Base-by-base conservation (phyloP, 1,140 invertebrate species). In the Penaeus chinensis region DNA sequence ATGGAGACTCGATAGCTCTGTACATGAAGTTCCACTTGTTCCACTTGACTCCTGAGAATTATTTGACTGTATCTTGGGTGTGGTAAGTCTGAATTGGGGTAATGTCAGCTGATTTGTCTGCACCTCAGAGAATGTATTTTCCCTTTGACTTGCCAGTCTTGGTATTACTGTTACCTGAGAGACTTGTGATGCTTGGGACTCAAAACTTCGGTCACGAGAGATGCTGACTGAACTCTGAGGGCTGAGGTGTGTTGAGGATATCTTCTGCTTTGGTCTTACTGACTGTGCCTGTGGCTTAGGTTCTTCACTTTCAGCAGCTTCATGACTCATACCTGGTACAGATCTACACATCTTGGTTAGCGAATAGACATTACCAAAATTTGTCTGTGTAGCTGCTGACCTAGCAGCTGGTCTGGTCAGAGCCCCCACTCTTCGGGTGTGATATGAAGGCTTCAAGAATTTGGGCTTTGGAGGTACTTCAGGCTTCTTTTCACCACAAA, bases 151-250 rank as follows among this genome's bases (percentile, higher is more conserved):
- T 27, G 20, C 22, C 11, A 78, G 27, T 60, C 79, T 85, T 24
- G 77, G 77, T 13, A 89, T 79, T 32, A 89, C 83, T 7, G 88
- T 89, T 47, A 89, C 84, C 42, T 89, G 88, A 27, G 88, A 89
- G 27, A 89, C 54, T 37, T 89, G 88, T n/a, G 88, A 89, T 32
- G 61, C 83, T 61, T 89, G 88, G 22, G 88, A 89, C 61, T 89
- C 88, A 82, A 89, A 89, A 77, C 88, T 89, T 61, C 78, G 78
- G 63, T 89, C 84, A 37, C 88, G 78, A 32, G 83, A 82, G 42
- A 89, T 82, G 79, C 66, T 77, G 24, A 76, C 24, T 22, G 79
- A 76, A 47, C 78, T 42, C 27, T 83, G 86, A 13, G 81, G 80
- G 27, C 71, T 82, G 22, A 82, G 74, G 54, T 87, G 79, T 47